Percentiles rank a stretch among this genome's conserved stretches.
Conservation (phyloP, 1,140 invertebrate species). For the Colletes gigas region DNA sequence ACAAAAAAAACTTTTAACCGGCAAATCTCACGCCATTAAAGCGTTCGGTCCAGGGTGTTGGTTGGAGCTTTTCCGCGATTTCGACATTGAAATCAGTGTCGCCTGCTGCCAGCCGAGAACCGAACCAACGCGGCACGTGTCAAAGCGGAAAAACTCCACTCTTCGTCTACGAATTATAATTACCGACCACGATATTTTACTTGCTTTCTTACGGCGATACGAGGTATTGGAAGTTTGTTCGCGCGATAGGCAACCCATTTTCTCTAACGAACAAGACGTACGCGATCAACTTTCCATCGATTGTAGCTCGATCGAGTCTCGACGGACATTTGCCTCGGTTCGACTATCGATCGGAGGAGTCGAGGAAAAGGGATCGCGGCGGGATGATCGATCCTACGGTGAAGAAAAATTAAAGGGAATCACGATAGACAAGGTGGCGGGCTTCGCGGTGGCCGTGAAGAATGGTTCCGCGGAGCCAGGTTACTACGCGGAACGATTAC, state of each 20-base stretch:
- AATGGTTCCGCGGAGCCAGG: conserved; percentile 68
- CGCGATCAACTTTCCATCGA: too few species aligned
- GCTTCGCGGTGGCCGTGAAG: conserved; percentile 66
- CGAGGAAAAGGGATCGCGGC: conserved; percentile 10
- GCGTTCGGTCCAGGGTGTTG: neutral
- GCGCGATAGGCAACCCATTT: neutral
- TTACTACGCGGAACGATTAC: conserved; percentile 62
- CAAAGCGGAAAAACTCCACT: conserved; percentile 12
- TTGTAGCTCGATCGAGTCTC: too few species aligned
- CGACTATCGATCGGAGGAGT: neutral
- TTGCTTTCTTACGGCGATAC: too few species aligned
- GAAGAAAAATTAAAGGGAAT: conserved; percentile 5
- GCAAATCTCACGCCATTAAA: conserved; percentile 34
- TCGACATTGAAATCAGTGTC: conserved; percentile 13
- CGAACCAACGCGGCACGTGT: conserved; percentile 6
- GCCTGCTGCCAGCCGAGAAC: neutral
- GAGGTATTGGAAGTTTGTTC: too few species aligned
- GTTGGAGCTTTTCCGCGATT: conserved; percentile 24
- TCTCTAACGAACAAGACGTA: too few species aligned
- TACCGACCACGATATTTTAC: conserved; percentile 14
- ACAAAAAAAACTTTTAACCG: conserved; percentile 8
- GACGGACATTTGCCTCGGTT: neutral
- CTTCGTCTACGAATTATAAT: conserved; percentile 22
- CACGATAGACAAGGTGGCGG: conserved; percentile 67
- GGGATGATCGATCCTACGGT: neutral